Evolutionary conservation across 2,888 invertebrate species (phyloP), one percentile per base, ranked within the genome.

Genomic region (Leptinotarsa peninsularis): DNA sequence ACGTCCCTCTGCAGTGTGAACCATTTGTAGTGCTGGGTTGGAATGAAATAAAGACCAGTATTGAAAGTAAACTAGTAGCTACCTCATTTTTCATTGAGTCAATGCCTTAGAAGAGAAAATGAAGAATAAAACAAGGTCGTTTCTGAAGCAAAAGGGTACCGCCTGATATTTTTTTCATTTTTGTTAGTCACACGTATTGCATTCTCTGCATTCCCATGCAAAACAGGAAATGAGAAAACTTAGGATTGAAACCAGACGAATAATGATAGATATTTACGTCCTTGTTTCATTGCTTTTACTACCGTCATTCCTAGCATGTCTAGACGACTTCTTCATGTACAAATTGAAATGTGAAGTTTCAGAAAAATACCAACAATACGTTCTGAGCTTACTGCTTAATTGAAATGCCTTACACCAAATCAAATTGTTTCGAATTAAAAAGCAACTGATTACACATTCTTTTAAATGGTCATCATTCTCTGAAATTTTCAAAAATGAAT

Each of bases 71-170:
- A 66, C 67, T 72, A 56, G n/a, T 14, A 71, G 76, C 85, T 86
- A 86, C 86, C 85, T 86, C 86, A 86, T 86, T 86, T 86, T 85
- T 86, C 86, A 86, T 85, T 85, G 86, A 85, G 85, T 85, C 85
- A 84, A 84, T 81, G 82, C 81, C 27, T 58, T 21, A 58, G 68
- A 54, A 63, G 54, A 72, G 50, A 52, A 74, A 81, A 81, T 76
- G 80, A 81, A 78, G 80, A 83, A 83, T 79, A 81, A 81, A 76
- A 78, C 77, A 77, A 73, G 75, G 80, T 82, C 80, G 75, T 76
- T 81, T 52, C 43, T 52, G 52, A 52, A 52, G 52, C 74, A 74
- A 63, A 75, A 79, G 74, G 71, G 80, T 71, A 81, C 83, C 81
- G 82, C 79, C 81, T 66, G 66, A 52, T 67, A 50, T 60, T 63